A percentile compares a stretch with the other conserved stretches of the same genome.
phyloP scores from a whole-genome alignment of 2,888 invertebrate species.

The Callinectes sapidus region DNA sequence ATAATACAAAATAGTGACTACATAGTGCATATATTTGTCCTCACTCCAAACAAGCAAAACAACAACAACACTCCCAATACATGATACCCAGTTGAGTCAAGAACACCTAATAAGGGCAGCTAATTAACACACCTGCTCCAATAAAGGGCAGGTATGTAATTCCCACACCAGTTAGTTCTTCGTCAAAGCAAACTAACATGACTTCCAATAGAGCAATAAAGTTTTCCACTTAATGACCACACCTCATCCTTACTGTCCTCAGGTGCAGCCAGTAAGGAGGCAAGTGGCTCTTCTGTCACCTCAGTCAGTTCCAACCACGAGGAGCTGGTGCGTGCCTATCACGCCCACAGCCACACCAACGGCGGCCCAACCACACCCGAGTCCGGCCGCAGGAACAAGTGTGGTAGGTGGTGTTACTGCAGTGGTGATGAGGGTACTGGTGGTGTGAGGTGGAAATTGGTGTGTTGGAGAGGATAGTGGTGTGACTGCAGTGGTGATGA shows the following conservation, averaged over 20 bases:
- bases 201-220: neutral
- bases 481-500: neutral
- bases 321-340: constrained; percentile 62
- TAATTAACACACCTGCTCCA: too few species aligned
- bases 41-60: too few species aligned
- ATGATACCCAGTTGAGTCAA: too few species aligned
- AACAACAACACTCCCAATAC: too few species aligned
- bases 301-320: constrained; percentile 67
- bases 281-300: constrained; percentile 64
- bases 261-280: constrained; percentile 55
- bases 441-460: too few species aligned
- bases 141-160: too few species aligned
- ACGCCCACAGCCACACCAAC: constrained; percentile 55
- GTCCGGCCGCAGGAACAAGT: constrained; percentile 64
- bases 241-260: neutral
- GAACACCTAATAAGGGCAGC: too few species aligned
- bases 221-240: too few species aligned
- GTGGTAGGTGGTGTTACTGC: constrained; percentile 46
- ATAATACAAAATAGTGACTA: too few species aligned
- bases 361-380: constrained; percentile 63
- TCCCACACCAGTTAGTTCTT: too few species aligned
- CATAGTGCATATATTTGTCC: too few species aligned
- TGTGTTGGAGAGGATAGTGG: neutral
- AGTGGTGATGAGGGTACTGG: neutral
- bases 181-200: neutral